Evolutionary conservation across 2,797 vertebrate genomes (phyloP).

Genomic region (Artibeus lituratus): DNA sequence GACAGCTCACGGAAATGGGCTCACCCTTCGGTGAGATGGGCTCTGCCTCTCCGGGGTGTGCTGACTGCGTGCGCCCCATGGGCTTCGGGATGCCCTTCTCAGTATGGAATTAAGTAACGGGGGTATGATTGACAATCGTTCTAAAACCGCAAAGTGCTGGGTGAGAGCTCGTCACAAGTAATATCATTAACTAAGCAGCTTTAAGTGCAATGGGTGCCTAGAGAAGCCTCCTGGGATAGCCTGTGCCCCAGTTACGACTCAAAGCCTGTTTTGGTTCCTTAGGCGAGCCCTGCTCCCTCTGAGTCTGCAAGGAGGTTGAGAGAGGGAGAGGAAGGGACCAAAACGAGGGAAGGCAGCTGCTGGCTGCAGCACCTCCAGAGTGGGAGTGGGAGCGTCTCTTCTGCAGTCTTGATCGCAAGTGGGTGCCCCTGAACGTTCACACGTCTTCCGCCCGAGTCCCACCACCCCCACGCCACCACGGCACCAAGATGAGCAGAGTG

Average conservation of each 20-base stretch:
- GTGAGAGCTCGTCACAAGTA: neutral
- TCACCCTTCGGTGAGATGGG: neutral
- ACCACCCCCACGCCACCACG: fast-evolving
- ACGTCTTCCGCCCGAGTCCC: fast-evolving
- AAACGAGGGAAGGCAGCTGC: no score
- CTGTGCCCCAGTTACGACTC: neutral
- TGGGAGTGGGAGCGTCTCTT: neutral
- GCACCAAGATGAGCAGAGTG: no score
- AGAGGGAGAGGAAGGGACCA: neutral
- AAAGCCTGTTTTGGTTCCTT: neutral
- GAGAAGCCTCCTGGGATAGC: neutral
- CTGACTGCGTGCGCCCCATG: neutral
- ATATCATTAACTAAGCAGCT: neutral
- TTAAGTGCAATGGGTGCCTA: neutral
- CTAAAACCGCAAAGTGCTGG: neutral
- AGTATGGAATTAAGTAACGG: neutral
- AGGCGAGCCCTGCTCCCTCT: neutral
- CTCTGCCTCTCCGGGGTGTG: neutral
- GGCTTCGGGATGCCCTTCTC: neutral
- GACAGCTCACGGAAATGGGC: neutral
- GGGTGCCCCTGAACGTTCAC: fast-evolving
- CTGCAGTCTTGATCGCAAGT: fast-evolving
- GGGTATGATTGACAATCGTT: neutral
- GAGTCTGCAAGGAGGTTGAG: neutral
- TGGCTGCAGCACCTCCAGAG: neutral